A percentile compares a stretch with the other conserved stretches of the same genome.
Evolutionary conservation across 1,140 invertebrate species (phyloP).

Genomic region (Thrips palmi): DNA sequence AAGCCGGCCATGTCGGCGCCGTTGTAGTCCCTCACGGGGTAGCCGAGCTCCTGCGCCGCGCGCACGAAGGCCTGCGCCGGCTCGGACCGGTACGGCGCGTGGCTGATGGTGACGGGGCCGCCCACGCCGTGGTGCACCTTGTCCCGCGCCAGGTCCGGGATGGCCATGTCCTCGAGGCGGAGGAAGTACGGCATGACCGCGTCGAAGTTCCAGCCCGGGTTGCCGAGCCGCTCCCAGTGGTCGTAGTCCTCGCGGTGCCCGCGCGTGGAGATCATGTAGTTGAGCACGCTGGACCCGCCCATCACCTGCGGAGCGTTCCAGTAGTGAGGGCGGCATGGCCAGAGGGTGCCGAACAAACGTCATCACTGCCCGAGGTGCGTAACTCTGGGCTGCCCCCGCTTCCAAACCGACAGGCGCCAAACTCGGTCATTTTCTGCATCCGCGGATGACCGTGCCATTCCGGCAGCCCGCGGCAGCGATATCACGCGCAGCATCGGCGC

Average conservation of each 20-base stretch:
- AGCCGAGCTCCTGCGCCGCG: slow-evolving; percentile 49
- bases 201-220: slow-evolving; percentile 60
- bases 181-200: slow-evolving; percentile 68
- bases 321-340: slow-evolving; percentile 16
- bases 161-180: slow-evolving; percentile 50
- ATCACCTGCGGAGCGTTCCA: slow-evolving; percentile 23
- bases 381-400: too few species aligned
- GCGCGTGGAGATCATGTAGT: slow-evolving; percentile 73
- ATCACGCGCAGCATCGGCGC: too few species aligned
- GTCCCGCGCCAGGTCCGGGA: slow-evolving; percentile 29
- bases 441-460: too few species aligned
- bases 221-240: slow-evolving; percentile 44
- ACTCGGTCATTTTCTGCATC: too few species aligned
- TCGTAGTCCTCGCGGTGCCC: slow-evolving; percentile 59
- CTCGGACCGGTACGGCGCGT: slow-evolving; percentile 36
- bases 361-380: too few species aligned
- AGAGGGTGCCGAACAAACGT: slow-evolving; percentile 6
- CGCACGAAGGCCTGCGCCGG: slow-evolving; percentile 42
- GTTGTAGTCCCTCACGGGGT: slow-evolving; percentile 51
- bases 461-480: too few species aligned
- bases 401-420: too few species aligned
- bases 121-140: slow-evolving; percentile 47
- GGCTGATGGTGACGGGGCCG: slow-evolving; percentile 45
- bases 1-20: slow-evolving; percentile 55
- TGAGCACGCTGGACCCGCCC: slow-evolving; percentile 22